Conservation (phyloP, 2,797 vertebrate genomes). For the Tokudaia muenninki region DNA sequence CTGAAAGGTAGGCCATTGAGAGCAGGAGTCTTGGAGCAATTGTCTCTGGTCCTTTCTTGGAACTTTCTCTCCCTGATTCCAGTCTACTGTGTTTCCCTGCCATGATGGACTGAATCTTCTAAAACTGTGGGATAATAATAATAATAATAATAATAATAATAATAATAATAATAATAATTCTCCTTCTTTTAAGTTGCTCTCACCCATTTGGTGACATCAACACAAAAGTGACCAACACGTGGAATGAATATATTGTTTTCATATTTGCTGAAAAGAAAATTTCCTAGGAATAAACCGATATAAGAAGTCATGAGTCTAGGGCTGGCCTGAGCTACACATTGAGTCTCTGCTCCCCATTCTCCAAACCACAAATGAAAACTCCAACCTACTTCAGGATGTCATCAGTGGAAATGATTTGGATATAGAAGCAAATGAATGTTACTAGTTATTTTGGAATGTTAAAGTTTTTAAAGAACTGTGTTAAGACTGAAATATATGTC, state of each 20-base stretch:
- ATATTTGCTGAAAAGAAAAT: not conserved
- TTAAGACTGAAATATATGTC: slow-evolving; percentile 32
- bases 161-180: not conserved
- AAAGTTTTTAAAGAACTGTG: slow-evolving; percentile 3
- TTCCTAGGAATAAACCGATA: slow-evolving; percentile 16
- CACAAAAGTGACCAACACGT: not conserved
- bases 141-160: not conserved
- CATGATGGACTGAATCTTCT: not conserved
- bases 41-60: not conserved
- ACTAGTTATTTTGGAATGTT: slow-evolving; percentile 32
- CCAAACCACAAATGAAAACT: not conserved
- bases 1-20: no score
- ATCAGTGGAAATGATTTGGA: slow-evolving; percentile 2
- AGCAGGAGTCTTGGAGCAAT: not conserved
- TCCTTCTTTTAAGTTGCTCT: not conserved
- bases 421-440: not conserved
- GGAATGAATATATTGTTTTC: not conserved
- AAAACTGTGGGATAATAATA: not conserved
- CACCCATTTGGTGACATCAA: not conserved
- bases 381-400: not conserved
- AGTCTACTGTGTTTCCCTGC: not conserved
- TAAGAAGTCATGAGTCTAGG: not conserved
- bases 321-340: not conserved
- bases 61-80: not conserved
- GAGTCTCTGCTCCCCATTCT: not conserved